Evolutionary conservation across 2,888 invertebrate species (phyloP), one percentile per base, ranked within the genome.

Genomic region (Parasteatoda lunata): DNA sequence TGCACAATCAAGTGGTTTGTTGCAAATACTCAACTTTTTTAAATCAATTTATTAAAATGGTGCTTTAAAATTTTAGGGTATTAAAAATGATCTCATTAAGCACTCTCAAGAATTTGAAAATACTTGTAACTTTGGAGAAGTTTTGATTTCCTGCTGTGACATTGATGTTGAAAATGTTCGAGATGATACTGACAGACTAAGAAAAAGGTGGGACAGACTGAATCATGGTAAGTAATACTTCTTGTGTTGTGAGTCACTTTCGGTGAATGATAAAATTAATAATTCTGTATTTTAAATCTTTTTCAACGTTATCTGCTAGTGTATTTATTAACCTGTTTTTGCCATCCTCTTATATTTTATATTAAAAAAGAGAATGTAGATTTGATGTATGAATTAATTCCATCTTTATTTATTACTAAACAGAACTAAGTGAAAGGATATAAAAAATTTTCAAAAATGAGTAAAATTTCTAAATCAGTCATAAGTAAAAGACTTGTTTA

Each of bases 31-130:
- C n/a, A 51, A 4, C 66, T 77, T 59, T 78, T 7, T 30, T 1
- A 30, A 45, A 4, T 5, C 5, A 68, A 30, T 68, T 68, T 5
- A 7, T 68, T 68, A 15, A n/a, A 77, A 45, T 52, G 59, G 6
- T 30, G 5, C 4, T 54, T 72, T 52, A 9, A 52, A 48, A 9
- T 72, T 98, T 6, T 88, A 91, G 91, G 78, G 94, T 75, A 96
- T 98, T 93, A 94, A 97, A 90, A 97, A 97, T 91, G 98, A 98
- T 90, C 95, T 98, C 0, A 96, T 97, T 95, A 97, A 97, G 92
- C 96, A 96, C 91, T 96, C 97, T 13, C 97, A 97, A 9, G 98
- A 98, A 92, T 97, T 96, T 90, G 98, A 98, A 91, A 96, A 96
- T 92, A 96, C 96, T 89, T 95, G 95, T 91, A 95, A 95, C 0